Evolutionary conservation across 2,113 vertebrate species (phyloP).

Genomic region (Zosterops pallidus): DNA sequence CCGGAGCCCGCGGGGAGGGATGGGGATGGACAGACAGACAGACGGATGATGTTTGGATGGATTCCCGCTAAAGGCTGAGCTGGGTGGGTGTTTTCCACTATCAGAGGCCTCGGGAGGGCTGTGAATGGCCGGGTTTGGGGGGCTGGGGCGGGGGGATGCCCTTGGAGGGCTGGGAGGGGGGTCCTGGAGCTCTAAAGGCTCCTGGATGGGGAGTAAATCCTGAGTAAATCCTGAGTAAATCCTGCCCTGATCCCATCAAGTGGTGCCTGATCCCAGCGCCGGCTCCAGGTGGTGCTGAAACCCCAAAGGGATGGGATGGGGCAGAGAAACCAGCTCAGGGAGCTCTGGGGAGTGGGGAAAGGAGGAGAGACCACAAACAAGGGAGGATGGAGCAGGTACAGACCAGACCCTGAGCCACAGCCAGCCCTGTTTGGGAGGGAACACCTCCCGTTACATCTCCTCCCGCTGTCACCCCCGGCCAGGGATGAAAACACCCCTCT

Average conservation of each 20-base stretch:
- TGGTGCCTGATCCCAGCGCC: fast-evolving
- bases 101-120: background rate
- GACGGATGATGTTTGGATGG: background rate
- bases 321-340: no score
- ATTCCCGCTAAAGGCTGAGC: background rate
- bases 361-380: background rate
- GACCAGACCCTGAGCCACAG: background rate
- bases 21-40: background rate
- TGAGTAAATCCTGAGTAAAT: background rate
- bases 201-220: background rate
- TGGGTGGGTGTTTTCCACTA: background rate
- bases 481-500: background rate
- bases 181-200: fast-evolving
- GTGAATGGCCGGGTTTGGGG: fast-evolving
- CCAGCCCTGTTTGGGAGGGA: background rate
- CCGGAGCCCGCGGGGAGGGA: background rate
- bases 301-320: background rate
- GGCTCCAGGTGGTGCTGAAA: background rate
- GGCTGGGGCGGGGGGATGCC: background rate
- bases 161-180: background rate
- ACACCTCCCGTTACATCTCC: no score
- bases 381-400: background rate
- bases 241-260: background rate
- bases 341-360: background rate
- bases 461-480: background rate